phyloP scores from a whole-genome alignment of 2,113 vertebrate species.

The Corythaixoides concolor region DNA sequence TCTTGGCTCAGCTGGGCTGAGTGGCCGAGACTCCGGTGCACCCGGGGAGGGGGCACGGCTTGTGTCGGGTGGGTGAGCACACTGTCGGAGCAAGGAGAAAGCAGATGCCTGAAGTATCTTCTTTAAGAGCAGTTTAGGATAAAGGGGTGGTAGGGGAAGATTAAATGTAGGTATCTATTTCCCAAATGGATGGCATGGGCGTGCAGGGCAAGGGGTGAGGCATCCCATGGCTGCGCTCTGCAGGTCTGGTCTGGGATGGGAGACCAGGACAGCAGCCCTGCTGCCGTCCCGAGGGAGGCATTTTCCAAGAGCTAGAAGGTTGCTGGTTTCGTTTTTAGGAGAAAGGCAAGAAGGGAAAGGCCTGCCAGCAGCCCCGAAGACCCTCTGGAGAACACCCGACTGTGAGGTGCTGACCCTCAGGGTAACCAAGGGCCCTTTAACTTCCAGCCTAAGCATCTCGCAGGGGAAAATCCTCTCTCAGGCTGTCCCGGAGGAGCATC shows the following conservation, averaged over 20 bases:
- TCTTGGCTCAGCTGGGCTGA: background rate
- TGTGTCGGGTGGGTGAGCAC: accelerated
- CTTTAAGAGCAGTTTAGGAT: background rate
- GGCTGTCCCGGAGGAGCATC: background rate
- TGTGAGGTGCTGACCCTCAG: background rate
- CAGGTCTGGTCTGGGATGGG: background rate
- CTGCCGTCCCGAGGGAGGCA: accelerated
- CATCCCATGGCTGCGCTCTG: background rate
- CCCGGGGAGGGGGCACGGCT: background rate
- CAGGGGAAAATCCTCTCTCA: background rate
- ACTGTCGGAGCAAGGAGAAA: background rate
- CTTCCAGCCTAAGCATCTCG: background rate
- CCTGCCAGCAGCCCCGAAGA: accelerated
- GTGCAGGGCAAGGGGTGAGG: accelerated
- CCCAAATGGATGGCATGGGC: background rate
- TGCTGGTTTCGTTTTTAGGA: background rate
- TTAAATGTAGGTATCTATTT: background rate
- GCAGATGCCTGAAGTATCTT: background rate
- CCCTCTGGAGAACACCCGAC: accelerated
- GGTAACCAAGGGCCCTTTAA: background rate
- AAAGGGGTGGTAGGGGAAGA: background rate
- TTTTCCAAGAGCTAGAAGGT: background rate
- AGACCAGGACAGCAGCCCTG: accelerated
- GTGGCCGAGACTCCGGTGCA: accelerated
- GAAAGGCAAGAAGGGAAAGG: background rate